Evolutionary conservation across 2,888 invertebrate species (phyloP).

Genomic region (Cremastinae sp.): DNA sequence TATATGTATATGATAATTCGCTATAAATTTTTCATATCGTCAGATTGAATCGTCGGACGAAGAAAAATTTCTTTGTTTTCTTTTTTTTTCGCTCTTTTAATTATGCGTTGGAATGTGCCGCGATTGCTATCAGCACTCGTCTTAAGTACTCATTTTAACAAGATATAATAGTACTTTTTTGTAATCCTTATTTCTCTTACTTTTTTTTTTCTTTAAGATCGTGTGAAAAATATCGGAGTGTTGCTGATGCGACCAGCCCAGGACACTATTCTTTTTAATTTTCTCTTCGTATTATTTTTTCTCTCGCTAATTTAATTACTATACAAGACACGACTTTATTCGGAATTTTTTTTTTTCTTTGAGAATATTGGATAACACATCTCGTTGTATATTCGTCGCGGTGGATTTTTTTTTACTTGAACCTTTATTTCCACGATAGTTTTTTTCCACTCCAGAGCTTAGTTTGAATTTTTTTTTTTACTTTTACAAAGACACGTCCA

Average conservation of each 20-base stretch:
- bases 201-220: slow-evolving; percentile 58
- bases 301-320: slow-evolving; percentile 58
- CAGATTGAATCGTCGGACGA: slow-evolving; percentile 47
- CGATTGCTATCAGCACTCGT: slow-evolving; percentile 52
- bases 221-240: slow-evolving; percentile 65
- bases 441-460: slow-evolving; percentile 28
- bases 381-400: slow-evolving; percentile 32
- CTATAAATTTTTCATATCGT: slow-evolving; percentile 38
- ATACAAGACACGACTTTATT: slow-evolving; percentile 55
- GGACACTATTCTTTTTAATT: slow-evolving; percentile 47
- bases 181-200: slow-evolving; percentile 48
- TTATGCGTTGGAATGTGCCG: slow-evolving; percentile 59
- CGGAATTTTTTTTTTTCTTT: slow-evolving; percentile 35
- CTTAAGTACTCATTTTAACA: slow-evolving; percentile 62
- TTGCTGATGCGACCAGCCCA: slow-evolving; percentile 53
- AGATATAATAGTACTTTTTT: slow-evolving; percentile 56
- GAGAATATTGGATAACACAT: slow-evolving; percentile 36
- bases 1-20: slow-evolving; percentile 53
- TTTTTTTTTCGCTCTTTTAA: slow-evolving; percentile 26
- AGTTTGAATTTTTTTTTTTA: slow-evolving; percentile 27
- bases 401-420: slow-evolving; percentile 14
- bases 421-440: slow-evolving; percentile 27
- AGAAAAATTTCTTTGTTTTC: slow-evolving; percentile 30
- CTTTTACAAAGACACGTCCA: slow-evolving; percentile 43
- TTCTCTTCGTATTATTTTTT: slow-evolving; percentile 24